Percentiles rank a stretch among this genome's conserved stretches.
Conservation (phyloP, 2,113 vertebrate species). For the Argyrosomus japonicus region DNA sequence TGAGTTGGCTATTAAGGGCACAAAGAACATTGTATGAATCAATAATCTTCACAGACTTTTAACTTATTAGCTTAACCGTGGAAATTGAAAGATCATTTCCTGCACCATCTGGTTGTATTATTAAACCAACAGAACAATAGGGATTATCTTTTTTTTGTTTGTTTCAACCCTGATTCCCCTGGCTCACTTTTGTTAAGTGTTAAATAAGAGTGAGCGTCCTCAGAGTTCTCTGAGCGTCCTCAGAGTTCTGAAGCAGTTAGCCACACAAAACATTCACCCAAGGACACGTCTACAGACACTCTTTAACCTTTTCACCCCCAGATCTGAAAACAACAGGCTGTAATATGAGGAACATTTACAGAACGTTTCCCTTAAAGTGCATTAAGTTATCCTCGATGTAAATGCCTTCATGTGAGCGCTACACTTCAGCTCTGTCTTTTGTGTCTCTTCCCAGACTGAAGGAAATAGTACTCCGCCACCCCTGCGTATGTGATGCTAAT, state of each 20-base stretch:
- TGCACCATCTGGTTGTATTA: constrained; percentile 49
- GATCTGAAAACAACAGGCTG: constrained; percentile 20
- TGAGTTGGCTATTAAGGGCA: constrained; percentile 51
- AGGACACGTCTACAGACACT: constrained; percentile 1
- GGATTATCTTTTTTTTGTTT: not conserved
- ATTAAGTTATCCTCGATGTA: too few relatives aligned
- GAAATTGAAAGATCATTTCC: constrained; percentile 56
- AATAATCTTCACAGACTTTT: constrained; percentile 54
- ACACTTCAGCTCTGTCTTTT: not conserved
- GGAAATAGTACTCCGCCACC: constrained; percentile 9
- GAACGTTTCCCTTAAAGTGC: not conserved
- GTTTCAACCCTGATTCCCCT: constrained; percentile 28
- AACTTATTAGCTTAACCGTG: constrained; percentile 48
- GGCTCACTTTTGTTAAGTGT: not conserved
- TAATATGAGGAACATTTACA: not conserved
- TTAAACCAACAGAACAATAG: constrained; percentile 21
- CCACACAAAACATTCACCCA: constrained; percentile 8
- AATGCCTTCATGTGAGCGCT: not conserved
- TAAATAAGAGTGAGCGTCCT: not conserved
- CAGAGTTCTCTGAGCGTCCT: constrained; percentile 7
- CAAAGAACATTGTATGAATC: constrained; percentile 54
- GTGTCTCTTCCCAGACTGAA: constrained; percentile 9
- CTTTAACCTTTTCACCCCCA: not conserved
- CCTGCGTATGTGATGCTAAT: constrained; percentile 44
- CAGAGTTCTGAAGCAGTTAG: constrained; percentile 1